A percentile compares a stretch with the other conserved stretches of the same genome.
These are phyloP conservation scores for Carollia perspicillata DNA, from an alignment of 2,113 vertebrate genomes.

Conservation along the genomic window DNA sequence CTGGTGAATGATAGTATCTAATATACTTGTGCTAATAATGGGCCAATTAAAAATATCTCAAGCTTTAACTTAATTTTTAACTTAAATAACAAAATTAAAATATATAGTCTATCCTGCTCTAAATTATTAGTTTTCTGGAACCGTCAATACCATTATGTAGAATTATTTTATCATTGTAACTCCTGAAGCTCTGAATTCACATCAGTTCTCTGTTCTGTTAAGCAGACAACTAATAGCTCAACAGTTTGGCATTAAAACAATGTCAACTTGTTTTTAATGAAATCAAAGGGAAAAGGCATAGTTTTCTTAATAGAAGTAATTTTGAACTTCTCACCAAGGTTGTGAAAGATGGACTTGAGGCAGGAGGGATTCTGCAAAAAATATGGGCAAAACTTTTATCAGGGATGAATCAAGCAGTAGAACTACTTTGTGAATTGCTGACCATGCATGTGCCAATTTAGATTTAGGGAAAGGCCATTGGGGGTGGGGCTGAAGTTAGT, in stretches of 20 bases:
- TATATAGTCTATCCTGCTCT: neutral
- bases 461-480: neutral
- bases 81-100: conserved; percentile 12
- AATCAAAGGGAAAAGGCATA: neutral
- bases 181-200: conserved; percentile 11
- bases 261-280: conserved; percentile 1
- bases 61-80: conserved; percentile 28
- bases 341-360: neutral
- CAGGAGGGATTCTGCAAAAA: neutral
- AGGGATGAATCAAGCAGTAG: neutral
- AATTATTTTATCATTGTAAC: neutral
- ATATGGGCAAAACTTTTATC: neutral
- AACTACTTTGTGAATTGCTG: neutral
- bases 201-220: conserved; percentile 2
- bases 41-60: neutral
- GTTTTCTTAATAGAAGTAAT: neutral
- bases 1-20: neutral
- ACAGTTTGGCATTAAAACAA: neutral
- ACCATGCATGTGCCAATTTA: neutral
- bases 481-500: neutral
- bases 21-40: neutral
- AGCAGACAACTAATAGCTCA: neutral
- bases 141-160: neutral
- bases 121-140: neutral
- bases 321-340: neutral